Base-by-base conservation (phyloP, 2,888 invertebrate genomes). In the Mellilla xanthometata region DNA sequence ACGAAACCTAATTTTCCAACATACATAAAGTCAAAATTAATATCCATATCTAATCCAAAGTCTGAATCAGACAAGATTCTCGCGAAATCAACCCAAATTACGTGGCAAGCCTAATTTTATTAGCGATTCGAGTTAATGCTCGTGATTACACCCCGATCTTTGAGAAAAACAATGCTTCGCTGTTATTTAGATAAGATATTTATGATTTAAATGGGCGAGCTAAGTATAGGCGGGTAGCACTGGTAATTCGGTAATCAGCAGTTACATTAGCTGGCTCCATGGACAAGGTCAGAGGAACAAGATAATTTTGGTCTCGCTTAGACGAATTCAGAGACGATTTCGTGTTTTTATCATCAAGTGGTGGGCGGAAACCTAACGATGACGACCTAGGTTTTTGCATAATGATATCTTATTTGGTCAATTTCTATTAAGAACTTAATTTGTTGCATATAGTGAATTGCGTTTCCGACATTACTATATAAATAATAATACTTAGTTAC, bases 171-270 rank as follows among this genome's bases (percentile, higher is more conserved):
- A 79, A 41, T 48, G 83, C 69, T 68, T 68, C 69, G 74, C 73
- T 83, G 83, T 86, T 87, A 86, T 87, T 87, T 85, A 82, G 83
- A 80, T 83, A 83, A 83, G 77, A 85, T 88, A 86, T 87, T 86
- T 89, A 88, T 88, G 87, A 89, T 89, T 87, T 86, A 86, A 88
- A 88, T 85, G 85, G 77, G 73, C 69, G 72, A 67, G 66, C 68
- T 89, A 89, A 89, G 83, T 89, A 89, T 89, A 89, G 88, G 68
- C 72, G 71, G 77, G 68, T 68, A 66, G 62, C 68, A 66, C 52
- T 68, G 78, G 87, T 89, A 88, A 89, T 89, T 89, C 79, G 86
- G 88, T 89, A 89, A 89, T 89, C 75, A 83, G 70, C 66, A 84
- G 88, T 81, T 85, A 68, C 71, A 66, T 74, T 73, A 74, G 24